Conservation (phyloP, 2,888 invertebrate genomes). For the Lepidochitona cinerea region DNA sequence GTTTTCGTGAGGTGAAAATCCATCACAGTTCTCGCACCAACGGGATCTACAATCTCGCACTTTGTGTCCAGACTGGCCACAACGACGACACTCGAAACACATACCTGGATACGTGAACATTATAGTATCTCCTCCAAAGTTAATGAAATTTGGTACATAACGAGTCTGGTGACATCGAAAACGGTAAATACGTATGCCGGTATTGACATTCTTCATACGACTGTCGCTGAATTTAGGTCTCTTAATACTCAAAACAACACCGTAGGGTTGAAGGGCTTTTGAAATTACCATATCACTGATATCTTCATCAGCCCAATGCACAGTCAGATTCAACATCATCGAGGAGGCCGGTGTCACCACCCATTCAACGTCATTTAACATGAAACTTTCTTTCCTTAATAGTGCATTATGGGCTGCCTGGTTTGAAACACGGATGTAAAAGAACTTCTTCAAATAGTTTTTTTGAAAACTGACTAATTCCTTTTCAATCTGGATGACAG, state of each 20-base stretch:
- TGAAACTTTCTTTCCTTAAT: not conserved
- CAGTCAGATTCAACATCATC: not conserved
- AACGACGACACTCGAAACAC: not conserved
- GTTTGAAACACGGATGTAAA: not conserved
- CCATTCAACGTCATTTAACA: not conserved
- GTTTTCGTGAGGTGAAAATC: not conserved
- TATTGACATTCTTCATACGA: not conserved
- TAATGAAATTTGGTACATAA: not conserved
- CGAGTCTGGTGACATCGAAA: not conserved
- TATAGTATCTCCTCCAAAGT: not conserved
- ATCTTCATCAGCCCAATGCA: not conserved
- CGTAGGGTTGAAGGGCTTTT: not conserved
- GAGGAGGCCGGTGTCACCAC: not conserved
- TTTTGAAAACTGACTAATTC: not conserved
- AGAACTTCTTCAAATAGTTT: not conserved
- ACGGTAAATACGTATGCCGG: not conserved
- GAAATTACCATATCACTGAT: not conserved
- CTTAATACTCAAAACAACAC: not conserved
- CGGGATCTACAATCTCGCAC: not conserved
- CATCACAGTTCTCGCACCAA: not conserved
- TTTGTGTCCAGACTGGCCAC: not conserved
- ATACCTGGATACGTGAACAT: not conserved
- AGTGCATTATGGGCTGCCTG: not conserved
- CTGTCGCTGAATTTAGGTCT: not conserved
- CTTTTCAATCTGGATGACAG: not conserved